Evolutionary conservation across 2,797 vertebrate species (phyloP).

Genomic region (Chelonia mydas): DNA sequence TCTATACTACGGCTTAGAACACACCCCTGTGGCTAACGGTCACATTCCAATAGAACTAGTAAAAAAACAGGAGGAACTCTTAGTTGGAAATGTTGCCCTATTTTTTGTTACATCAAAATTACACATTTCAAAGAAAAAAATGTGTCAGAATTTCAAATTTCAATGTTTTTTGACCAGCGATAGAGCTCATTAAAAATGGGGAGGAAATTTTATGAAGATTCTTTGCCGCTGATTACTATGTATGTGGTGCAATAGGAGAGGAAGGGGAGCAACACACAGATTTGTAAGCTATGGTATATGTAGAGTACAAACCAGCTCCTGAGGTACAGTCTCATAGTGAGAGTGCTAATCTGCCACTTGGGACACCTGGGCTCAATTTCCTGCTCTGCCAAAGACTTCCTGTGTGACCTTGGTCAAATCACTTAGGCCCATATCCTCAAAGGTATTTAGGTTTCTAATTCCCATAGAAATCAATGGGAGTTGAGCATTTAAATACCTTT

Average conservation of each 20-base stretch:
- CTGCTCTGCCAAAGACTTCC: background rate
- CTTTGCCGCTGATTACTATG: background rate
- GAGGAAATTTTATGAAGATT: background rate
- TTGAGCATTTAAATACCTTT: too few relatives aligned
- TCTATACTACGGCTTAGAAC: background rate
- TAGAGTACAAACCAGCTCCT: background rate
- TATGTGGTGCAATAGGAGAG: background rate
- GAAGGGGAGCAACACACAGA: background rate
- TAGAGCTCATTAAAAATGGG: background rate
- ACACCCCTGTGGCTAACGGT: background rate
- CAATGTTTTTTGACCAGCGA: background rate
- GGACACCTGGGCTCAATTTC: too few relatives aligned
- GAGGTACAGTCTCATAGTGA: background rate
- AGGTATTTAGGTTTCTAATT: too few relatives aligned
- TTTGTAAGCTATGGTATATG: too few relatives aligned
- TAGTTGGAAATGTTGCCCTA: background rate
- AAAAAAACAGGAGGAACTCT: background rate
- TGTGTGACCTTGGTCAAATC: background rate
- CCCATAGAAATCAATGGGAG: too few relatives aligned
- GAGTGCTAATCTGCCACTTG: too few relatives aligned
- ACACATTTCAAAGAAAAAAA: background rate
- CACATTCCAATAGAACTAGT: background rate
- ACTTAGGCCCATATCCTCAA: background rate
- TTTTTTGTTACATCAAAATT: background rate
- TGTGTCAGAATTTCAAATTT: background rate